Percentiles rank a stretch among this genome's conserved stretches.
Evolutionary conservation across 1,140 invertebrate genomes (phyloP).

Genomic region (Drosophila nasuta): DNA sequence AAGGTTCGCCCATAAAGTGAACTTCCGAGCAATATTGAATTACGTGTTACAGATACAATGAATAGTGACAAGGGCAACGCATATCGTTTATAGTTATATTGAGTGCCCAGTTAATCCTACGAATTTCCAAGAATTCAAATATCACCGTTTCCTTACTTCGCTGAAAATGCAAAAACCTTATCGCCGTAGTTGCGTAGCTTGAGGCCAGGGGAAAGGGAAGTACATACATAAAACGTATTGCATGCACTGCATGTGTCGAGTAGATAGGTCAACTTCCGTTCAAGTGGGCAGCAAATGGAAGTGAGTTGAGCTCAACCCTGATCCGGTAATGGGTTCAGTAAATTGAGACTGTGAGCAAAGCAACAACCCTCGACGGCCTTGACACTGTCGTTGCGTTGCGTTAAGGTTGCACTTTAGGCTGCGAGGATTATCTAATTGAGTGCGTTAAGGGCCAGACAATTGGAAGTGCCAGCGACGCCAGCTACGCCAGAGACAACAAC

Average conservation of each 20-base stretch:
- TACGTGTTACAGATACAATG: neutral
- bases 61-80: neutral
- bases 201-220: neutral
- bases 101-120: neutral
- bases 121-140: slow-evolving; percentile 3
- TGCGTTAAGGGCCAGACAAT: slow-evolving; percentile 45
- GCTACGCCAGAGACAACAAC: neutral
- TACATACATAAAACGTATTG: neutral
- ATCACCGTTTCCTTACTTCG: slow-evolving; percentile 3
- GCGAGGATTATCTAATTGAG: slow-evolving; percentile 45
- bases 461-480: slow-evolving; percentile 58
- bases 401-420: neutral
- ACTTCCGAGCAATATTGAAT: neutral
- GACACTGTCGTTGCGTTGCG: slow-evolving; percentile 15
- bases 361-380: slow-evolving; percentile 30
- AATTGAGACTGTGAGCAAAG: neutral
- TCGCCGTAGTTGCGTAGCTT: slow-evolving; percentile 9
- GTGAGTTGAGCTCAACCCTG: slow-evolving; percentile 10
- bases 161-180: slow-evolving; percentile 15
- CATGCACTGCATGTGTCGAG: neutral
- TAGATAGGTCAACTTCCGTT: slow-evolving; percentile 25
- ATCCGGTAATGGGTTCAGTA: slow-evolving; percentile 3
- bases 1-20: no score
- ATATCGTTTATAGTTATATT: neutral
- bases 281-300: slow-evolving; percentile 14